These are phyloP conservation scores for Platyura marginata DNA, from an alignment of 1,140 invertebrate species.

Conservation along the genomic window DNA sequence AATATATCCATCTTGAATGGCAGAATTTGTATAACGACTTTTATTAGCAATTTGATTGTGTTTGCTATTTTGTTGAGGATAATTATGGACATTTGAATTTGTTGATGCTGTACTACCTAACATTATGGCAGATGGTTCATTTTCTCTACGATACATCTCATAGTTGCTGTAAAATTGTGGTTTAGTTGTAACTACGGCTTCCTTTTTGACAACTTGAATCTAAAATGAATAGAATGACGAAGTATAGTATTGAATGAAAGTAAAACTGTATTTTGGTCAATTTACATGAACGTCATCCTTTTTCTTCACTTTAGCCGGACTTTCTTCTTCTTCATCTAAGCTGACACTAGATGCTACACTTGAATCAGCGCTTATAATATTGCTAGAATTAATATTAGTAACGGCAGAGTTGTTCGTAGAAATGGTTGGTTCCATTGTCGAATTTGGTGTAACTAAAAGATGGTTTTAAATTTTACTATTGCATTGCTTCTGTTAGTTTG, in stretches of 20 bases:
- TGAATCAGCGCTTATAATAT: slow-evolving; percentile 23
- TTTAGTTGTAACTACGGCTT: slow-evolving; percentile 19
- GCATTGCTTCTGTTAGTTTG: background rate
- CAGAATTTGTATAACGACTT: slow-evolving; percentile 14
- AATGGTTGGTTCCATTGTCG: slow-evolving; percentile 21
- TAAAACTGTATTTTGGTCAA: no score
- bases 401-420: slow-evolving; percentile 20
- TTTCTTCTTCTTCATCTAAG: slow-evolving; percentile 21
- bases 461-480: background rate
- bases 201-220: slow-evolving; percentile 18
- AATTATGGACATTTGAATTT: background rate
- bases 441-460: slow-evolving; percentile 19
- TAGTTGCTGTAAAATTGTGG: slow-evolving; percentile 16
- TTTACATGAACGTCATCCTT: slow-evolving; percentile 20
- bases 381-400: slow-evolving; percentile 17
- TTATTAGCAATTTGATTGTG: slow-evolving; percentile 5
- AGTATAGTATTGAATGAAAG: no score
- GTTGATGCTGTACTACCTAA: background rate
- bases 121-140: slow-evolving; percentile 8
- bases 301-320: slow-evolving; percentile 22
- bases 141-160: slow-evolving; percentile 16
- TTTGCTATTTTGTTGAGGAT: slow-evolving; percentile 6
- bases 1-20: slow-evolving; percentile 7
- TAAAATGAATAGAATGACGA: no score
- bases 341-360: slow-evolving; percentile 24